Percentiles rank a stretch among this genome's conserved stretches.
phyloP scores from a whole-genome alignment of 2,888 invertebrate species.

The Tetragonisca angustula region DNA sequence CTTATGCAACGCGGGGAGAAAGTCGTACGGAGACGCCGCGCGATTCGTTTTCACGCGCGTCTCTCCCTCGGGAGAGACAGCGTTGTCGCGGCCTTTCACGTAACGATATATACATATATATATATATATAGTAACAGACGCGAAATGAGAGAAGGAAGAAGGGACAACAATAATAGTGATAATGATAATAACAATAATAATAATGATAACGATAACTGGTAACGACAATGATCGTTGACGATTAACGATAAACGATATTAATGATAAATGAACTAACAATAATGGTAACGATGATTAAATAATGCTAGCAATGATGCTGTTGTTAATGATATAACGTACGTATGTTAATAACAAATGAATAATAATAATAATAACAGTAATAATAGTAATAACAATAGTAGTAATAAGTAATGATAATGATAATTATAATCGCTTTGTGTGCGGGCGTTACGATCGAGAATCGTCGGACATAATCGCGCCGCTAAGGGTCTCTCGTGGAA shows the following conservation, averaged over 20 bases:
- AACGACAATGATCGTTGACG: constrained; percentile 52
- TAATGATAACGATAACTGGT: constrained; percentile 55
- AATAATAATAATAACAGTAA: constrained; percentile 50
- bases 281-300: constrained; percentile 23
- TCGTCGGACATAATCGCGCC: constrained; percentile 49
- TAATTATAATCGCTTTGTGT: constrained; percentile 58
- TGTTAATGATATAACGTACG: constrained; percentile 38
- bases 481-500: constrained; percentile 57
- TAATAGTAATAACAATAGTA: constrained; percentile 37
- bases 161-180: constrained; percentile 55
- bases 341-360: constrained; percentile 40
- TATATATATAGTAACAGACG: constrained; percentile 54
- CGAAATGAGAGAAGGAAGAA: constrained; percentile 13
- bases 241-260: constrained; percentile 45
- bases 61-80: constrained; percentile 40
- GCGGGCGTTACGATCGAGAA: constrained; percentile 50
- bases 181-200: constrained; percentile 59
- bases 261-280: constrained; percentile 48
- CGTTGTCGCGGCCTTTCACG: constrained; percentile 72
- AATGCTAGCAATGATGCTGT: constrained; percentile 33
- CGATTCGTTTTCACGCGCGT: no score
- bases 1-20: background rate
- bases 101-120: constrained; percentile 28
- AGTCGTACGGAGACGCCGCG: constrained; percentile 1
- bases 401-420: constrained; percentile 37